These are phyloP conservation scores for Dicrostonyx torquatus DNA, from an alignment of 2,797 vertebrate species.

Conservation along the genomic window DNA sequence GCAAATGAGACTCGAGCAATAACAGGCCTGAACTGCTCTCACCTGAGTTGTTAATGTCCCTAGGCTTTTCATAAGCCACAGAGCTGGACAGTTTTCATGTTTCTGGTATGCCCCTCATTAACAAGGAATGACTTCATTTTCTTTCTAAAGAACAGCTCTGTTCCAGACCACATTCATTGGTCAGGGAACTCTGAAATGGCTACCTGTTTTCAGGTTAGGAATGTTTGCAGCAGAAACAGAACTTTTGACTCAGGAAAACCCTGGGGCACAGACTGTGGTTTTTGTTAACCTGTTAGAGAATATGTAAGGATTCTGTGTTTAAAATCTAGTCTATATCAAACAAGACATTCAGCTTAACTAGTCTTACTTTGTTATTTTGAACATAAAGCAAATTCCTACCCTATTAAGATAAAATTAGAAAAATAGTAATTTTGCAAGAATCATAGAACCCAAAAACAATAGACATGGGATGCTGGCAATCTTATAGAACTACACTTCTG, in stretches of 20 bases:
- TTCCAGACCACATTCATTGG: background rate
- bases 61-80: constrained; percentile 60
- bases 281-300: background rate
- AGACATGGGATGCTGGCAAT: background rate
- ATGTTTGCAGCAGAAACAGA: background rate
- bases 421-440: background rate
- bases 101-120: constrained; percentile 52
- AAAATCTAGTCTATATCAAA: background rate
- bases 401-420: constrained; percentile 13
- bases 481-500: background rate
- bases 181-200: background rate
- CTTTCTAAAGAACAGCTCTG: background rate
- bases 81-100: constrained; percentile 44
- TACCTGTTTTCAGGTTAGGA: constrained; percentile 13
- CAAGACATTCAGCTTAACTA: background rate
- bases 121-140: constrained; percentile 58
- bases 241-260: background rate
- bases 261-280: background rate
- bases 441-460: background rate
- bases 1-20: constrained; percentile 37
- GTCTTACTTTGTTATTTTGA: constrained; percentile 37
- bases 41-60: constrained; percentile 26
- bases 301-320: background rate
- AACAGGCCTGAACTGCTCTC: constrained; percentile 59
- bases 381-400: background rate